phyloP scores from a whole-genome alignment of 2,888 invertebrate genomes.

The Zeuzera pyrina region DNA sequence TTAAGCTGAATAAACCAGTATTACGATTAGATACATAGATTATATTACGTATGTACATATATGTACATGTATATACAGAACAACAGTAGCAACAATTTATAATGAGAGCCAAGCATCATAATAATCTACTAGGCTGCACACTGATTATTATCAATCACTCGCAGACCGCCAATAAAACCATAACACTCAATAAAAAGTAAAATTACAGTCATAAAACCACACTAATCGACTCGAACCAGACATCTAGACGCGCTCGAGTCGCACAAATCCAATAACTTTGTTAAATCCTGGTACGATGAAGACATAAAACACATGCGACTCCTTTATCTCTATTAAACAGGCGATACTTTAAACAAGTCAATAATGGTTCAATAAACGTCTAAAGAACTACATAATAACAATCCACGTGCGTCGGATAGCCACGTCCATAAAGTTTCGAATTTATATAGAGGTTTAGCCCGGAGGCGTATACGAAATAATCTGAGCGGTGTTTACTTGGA shows the following conservation, averaged over 20 bases:
- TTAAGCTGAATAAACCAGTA: too few species aligned
- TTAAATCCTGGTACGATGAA: slow-evolving; percentile 59
- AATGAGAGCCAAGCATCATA: too few species aligned
- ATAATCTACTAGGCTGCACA: too few species aligned
- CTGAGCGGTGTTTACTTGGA: slow-evolving; percentile 60
- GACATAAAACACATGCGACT: slow-evolving; percentile 60
- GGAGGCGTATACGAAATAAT: slow-evolving; percentile 70
- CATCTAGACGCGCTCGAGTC: slow-evolving; percentile 32
- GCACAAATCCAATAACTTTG: too few species aligned
- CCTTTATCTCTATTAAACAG: slow-evolving; percentile 69
- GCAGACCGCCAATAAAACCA: slow-evolving; percentile 24
- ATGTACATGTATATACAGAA: too few species aligned
- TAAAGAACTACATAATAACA: slow-evolving; percentile 68
- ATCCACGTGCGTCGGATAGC: slow-evolving; percentile 60
- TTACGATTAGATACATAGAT: too few species aligned
- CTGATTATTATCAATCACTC: slow-evolving; percentile 44
- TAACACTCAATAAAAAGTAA: slow-evolving; percentile 49
- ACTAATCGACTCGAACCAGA: slow-evolving; percentile 36
- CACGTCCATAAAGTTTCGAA: slow-evolving; percentile 62
- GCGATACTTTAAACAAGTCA: slow-evolving; percentile 71
- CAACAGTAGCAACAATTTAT: too few species aligned
- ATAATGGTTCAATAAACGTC: slow-evolving; percentile 72
- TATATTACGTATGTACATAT: too few species aligned
- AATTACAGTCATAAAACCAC: slow-evolving; percentile 61
- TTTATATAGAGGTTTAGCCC: slow-evolving; percentile 68